Percentiles rank a stretch among this genome's conserved stretches.
These are phyloP conservation scores for Daphoenositta chrysoptera DNA, from an alignment of 2,113 vertebrate genomes.

Conservation along the genomic window DNA sequence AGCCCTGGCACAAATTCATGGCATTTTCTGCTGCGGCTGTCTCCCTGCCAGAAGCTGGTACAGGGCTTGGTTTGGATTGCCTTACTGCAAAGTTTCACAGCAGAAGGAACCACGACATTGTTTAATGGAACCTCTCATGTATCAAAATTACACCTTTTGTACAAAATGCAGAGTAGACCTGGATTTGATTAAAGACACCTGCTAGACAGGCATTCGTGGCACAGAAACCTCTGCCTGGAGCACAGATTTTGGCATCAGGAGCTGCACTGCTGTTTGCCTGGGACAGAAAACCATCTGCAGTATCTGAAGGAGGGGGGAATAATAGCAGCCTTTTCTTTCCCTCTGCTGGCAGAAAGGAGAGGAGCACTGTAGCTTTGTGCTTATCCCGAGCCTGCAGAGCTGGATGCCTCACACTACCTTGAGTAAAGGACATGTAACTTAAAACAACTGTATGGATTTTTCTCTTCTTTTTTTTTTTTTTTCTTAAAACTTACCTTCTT, in stretches of 20 bases:
- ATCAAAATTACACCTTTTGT: not conserved
- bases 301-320: not conserved
- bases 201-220: not conserved
- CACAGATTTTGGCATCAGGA: not conserved
- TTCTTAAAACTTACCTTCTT: not conserved
- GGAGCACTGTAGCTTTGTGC: not conserved
- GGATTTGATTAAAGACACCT: not conserved
- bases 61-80: not conserved
- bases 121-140: not conserved
- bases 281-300: not conserved
- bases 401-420: not conserved
- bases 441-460: not conserved
- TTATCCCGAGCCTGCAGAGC: not conserved
- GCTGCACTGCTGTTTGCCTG: not conserved
- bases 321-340: not conserved
- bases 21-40: not conserved
- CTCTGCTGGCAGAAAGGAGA: not conserved
- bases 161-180: not conserved
- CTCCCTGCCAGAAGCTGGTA: accelerated
- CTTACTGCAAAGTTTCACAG: not conserved
- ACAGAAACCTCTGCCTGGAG: not conserved
- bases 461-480: not conserved
- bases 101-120: not conserved
- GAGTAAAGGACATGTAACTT: not conserved
- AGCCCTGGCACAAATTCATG: not conserved